A percentile compares a stretch with the other conserved stretches of the same genome.
Evolutionary conservation across 2,113 vertebrate genomes (phyloP).

Genomic region (Atrichornis clamosus): DNA sequence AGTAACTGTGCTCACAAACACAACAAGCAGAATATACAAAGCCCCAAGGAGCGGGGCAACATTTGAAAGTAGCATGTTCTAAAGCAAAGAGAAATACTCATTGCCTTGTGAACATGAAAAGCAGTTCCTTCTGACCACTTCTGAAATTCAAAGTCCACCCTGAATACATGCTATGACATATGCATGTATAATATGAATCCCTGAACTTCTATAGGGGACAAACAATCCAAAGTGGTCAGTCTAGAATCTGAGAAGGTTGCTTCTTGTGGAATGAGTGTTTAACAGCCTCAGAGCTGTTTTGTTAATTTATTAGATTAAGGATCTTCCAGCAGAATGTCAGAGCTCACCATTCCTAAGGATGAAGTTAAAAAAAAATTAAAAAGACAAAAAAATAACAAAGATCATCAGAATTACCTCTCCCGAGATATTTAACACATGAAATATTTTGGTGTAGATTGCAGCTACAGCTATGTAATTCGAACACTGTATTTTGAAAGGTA

Average conservation of each 20-base stretch:
- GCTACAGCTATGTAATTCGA: background rate
- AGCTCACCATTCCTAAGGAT: background rate
- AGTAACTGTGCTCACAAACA: background rate
- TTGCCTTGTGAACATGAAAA: background rate
- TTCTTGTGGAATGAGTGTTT: fast-evolving
- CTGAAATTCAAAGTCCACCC: background rate
- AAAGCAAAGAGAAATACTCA: background rate
- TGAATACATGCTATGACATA: background rate
- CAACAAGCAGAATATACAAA: background rate
- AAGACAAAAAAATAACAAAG: background rate
- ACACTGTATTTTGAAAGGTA: background rate
- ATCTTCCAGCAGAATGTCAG: background rate
- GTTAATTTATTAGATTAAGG: background rate
- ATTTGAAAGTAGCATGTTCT: fast-evolving
- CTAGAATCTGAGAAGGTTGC: background rate
- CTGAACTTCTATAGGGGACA: background rate
- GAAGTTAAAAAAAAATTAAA: background rate
- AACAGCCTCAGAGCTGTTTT: background rate
- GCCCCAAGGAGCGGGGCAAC: background rate
- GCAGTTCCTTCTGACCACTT: background rate
- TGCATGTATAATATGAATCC: fast-evolving
- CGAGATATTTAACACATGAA: background rate
- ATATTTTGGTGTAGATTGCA: background rate
- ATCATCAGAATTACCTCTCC: background rate
- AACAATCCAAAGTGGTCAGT: background rate